Evolutionary conservation across 2,113 vertebrate species (phyloP).

Genomic region (Tympanuchus pallidicinctus): DNA sequence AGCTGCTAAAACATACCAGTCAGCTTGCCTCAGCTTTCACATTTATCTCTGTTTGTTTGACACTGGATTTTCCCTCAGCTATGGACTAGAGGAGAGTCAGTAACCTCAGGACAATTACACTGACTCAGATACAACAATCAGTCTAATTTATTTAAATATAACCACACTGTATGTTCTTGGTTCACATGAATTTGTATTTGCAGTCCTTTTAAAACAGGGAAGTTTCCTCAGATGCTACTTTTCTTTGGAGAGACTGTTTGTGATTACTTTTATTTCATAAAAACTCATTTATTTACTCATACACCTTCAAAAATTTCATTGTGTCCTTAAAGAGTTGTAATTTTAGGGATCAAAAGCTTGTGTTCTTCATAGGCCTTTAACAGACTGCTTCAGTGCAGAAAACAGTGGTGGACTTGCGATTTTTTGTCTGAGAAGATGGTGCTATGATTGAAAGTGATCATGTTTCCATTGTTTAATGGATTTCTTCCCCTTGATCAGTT

Average conservation of each 20-base stretch:
- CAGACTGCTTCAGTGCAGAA: not conserved
- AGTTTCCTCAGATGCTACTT: constrained; percentile 31
- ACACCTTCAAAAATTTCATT: constrained; percentile 1
- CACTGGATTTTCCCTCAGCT: not conserved
- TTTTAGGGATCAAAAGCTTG: not conserved
- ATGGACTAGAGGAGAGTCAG: not conserved
- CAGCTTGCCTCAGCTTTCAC: not conserved
- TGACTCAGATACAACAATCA: not conserved
- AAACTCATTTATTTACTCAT: constrained; percentile 41
- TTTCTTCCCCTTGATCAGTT: not conserved
- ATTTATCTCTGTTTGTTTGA: not conserved
- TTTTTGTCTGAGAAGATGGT: not conserved
- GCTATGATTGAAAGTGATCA: not conserved
- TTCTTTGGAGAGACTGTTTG: constrained; percentile 44
- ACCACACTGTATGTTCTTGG: not conserved
- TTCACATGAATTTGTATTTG: not conserved
- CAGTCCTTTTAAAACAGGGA: constrained; percentile 18
- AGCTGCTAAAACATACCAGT: not conserved
- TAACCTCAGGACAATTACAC: not conserved
- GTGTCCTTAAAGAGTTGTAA: not conserved
- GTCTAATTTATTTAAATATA: constrained; percentile 23
- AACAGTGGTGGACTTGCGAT: not conserved
- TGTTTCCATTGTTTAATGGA: not conserved
- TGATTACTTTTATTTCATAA: constrained; percentile 39
- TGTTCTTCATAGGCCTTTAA: not conserved